Evolutionary conservation across 1,140 invertebrate species (phyloP).

Genomic region (Pteromalus puparum): DNA sequence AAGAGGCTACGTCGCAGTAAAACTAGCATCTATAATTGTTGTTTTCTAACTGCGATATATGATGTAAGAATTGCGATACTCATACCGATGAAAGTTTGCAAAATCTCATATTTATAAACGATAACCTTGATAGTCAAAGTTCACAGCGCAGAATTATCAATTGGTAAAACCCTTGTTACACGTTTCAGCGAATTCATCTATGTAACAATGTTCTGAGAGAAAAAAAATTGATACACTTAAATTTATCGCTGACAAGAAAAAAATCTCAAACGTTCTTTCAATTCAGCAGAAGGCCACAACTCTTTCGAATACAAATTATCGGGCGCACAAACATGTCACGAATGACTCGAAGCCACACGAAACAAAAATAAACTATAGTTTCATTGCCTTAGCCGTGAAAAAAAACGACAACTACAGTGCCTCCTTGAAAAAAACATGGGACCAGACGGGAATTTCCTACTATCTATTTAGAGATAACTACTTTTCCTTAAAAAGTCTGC

Average conservation of each 20-base stretch:
- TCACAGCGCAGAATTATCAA: slow-evolving; percentile 17
- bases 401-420: not conserved
- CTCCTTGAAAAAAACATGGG: too few relatives aligned
- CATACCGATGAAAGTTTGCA: not conserved
- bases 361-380: not conserved
- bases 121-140: slow-evolving; percentile 41
- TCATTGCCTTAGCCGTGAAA: not conserved
- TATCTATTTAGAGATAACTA: too few relatives aligned
- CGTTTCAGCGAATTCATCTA: not conserved
- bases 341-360: not conserved
- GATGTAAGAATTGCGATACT: not conserved
- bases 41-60: too few relatives aligned
- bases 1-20: too few relatives aligned
- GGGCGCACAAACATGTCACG: not conserved
- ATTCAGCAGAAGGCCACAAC: not conserved
- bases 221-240: not conserved
- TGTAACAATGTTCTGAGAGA: not conserved
- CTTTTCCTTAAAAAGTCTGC: too few relatives aligned
- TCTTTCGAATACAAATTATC: not conserved
- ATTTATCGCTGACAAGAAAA: not conserved
- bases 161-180: not conserved
- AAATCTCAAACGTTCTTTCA: not conserved
- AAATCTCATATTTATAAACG: slow-evolving; percentile 28
- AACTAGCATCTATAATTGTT: not conserved
- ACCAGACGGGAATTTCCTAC: too few relatives aligned